phyloP scores from a whole-genome alignment of 2,888 invertebrate species.

The Thumatha senex region DNA sequence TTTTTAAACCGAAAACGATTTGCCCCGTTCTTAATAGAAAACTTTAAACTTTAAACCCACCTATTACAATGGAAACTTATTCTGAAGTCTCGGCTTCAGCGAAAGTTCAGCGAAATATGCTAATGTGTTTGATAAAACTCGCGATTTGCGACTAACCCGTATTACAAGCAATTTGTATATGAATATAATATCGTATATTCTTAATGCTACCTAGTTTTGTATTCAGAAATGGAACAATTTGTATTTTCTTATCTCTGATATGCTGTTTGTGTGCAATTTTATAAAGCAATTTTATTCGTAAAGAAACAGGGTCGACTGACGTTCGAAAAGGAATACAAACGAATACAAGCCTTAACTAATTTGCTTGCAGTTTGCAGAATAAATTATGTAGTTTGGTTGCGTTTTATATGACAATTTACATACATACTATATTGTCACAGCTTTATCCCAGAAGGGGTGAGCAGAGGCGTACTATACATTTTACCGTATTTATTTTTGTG shows the following conservation, averaged over 20 bases:
- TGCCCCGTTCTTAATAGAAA: constrained; percentile 37
- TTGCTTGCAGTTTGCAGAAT: neutral
- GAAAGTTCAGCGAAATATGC: constrained; percentile 37
- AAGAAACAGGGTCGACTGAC: neutral
- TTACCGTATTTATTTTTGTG: no score
- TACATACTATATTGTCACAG: no score
- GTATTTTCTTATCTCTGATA: constrained; percentile 2
- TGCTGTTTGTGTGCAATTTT: neutral
- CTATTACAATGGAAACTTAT: constrained; percentile 39
- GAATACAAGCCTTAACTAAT: neutral
- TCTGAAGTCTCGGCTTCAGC: constrained; percentile 13
- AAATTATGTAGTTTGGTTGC: neutral
- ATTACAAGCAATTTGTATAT: constrained; percentile 15
- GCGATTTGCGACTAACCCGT: constrained; percentile 2
- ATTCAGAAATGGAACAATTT: constrained; percentile 3
- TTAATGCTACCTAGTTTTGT: neutral
- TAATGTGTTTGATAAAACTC: constrained; percentile 35
- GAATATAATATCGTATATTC: constrained; percentile 4
- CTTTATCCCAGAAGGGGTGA: no score
- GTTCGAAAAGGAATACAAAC: neutral
- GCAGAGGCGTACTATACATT: no score
- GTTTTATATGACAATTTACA: no score
- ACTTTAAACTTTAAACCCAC: constrained; percentile 25
- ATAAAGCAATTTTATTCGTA: neutral
- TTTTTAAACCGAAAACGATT: no score